Conservation (phyloP, 2,888 invertebrate species). For the Ormyrus nitidulus region DNA sequence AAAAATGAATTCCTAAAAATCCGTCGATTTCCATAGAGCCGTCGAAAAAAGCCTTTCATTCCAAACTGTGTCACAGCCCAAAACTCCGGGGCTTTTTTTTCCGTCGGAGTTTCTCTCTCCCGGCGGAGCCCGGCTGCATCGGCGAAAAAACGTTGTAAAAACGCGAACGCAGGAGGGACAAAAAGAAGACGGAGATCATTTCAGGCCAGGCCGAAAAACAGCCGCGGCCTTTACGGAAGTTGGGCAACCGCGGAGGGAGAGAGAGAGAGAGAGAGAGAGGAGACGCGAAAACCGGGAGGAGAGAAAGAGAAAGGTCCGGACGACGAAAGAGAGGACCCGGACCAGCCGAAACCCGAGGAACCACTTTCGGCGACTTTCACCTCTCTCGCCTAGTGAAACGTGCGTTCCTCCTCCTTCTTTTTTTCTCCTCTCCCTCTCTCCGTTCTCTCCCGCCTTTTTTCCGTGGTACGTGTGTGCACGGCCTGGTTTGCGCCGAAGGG, state of each 20-base stretch:
- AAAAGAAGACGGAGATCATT: conserved; percentile 31
- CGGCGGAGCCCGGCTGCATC: too few species aligned
- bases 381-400: conserved; percentile 51
- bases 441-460: conserved; percentile 10
- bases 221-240: conserved; percentile 26
- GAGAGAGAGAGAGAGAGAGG: too few species aligned
- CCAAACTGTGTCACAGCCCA: too few species aligned
- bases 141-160: background rate
- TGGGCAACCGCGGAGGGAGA: conserved; percentile 33
- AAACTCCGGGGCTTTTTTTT: too few species aligned
- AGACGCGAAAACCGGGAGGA: background rate
- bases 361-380: conserved; percentile 70
- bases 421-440: conserved; percentile 12
- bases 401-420: background rate
- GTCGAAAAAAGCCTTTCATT: too few species aligned
- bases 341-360: conserved; percentile 59
- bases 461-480: background rate
- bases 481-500: conserved; percentile 39
- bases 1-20: too few species aligned
- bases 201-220: conserved; percentile 15
- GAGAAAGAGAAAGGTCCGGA: conserved; percentile 46
- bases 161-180: background rate
- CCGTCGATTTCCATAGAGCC: too few species aligned
- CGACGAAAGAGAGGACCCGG: conserved; percentile 10
- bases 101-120: too few species aligned